Base-by-base conservation (phyloP, 2,113 vertebrate species). In the Sitta europaea region DNA sequence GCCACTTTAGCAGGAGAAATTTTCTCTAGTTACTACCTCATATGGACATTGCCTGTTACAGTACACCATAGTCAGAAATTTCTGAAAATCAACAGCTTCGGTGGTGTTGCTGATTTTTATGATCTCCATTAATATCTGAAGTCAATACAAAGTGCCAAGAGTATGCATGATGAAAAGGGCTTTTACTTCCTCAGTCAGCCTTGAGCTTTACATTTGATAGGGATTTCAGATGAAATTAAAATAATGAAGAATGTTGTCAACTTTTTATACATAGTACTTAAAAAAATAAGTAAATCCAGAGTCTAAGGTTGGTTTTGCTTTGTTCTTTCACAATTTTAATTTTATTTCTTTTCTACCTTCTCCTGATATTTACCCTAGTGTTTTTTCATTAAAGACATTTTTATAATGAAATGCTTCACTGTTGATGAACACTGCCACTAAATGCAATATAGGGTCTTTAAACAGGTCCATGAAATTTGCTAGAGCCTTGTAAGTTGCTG, bases 211-310 rank as follows among this genome's bases (percentile, higher is more conserved):
- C 1, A 0, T 2, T 21, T 48, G 12, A 31, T 9, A 80, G 3
- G 5, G 25, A 72, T 10, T 1, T 3, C 19, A 53, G 43, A 51
- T n/a, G 4, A 85, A 82, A 54, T 38, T 68, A 38, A 62, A 82
- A 48, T 61, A 8, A 14, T n/a, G 24, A 54, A 57, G 38, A 72
- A 78, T 0, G 1, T 5, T 55, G 17, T 24, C 1, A 40, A 45
- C 43, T 27, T 33, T 61, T 92, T 86, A 18, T 16, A 72, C 1
- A 6, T 3, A n/a, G 4, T 29, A 78, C 9, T 40, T 58, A 13
- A 54, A 73, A 61, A 84, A 71, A 65, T 7, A 27, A 28, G 7
- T 10, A 45, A 31, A 12, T 61, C 15, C 10, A 47, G 29, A 54
- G 2, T 35, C 3, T 31, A 68, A 51, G 3, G 1, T 17, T 74